Conservation (phyloP, 2,797 vertebrate species). For the Sorex maritimensis region DNA sequence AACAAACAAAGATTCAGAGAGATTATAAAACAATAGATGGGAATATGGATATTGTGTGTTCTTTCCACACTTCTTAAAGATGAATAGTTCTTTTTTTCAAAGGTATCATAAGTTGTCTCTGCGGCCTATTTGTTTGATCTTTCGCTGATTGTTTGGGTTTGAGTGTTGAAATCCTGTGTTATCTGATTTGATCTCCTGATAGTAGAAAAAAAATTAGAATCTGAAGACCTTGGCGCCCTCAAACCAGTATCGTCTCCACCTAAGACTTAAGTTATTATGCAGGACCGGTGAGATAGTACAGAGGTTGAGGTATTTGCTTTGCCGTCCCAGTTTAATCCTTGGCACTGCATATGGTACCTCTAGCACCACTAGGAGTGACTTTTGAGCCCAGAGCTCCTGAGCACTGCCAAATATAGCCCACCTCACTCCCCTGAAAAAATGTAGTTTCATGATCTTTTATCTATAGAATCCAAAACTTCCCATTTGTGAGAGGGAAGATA, state of each 20-base stretch:
- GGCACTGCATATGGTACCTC: too few species aligned
- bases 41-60: not conserved
- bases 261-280: not conserved
- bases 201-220: constrained; percentile 60
- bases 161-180: constrained; percentile 24
- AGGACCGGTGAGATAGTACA: too few species aligned
- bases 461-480: not conserved
- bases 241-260: not conserved
- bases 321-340: too few species aligned
- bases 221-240: not conserved
- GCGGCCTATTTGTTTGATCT: not conserved
- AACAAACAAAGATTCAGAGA: constrained; percentile 62
- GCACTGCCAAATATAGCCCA: too few species aligned
- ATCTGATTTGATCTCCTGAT: constrained; percentile 19
- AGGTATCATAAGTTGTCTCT: constrained; percentile 9
- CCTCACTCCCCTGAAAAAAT: too few species aligned
- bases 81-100: not conserved
- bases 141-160: constrained; percentile 8
- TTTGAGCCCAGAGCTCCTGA: too few species aligned
- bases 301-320: too few species aligned
- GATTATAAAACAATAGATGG: constrained; percentile 56
- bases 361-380: too few species aligned
- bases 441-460: not conserved
- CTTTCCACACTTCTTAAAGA: constrained; percentile 23
- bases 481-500: constrained; percentile 8